These are phyloP conservation scores for Chiloscyllium plagiosum DNA, from an alignment of 2,113 vertebrate species.

Conservation along the genomic window DNA sequence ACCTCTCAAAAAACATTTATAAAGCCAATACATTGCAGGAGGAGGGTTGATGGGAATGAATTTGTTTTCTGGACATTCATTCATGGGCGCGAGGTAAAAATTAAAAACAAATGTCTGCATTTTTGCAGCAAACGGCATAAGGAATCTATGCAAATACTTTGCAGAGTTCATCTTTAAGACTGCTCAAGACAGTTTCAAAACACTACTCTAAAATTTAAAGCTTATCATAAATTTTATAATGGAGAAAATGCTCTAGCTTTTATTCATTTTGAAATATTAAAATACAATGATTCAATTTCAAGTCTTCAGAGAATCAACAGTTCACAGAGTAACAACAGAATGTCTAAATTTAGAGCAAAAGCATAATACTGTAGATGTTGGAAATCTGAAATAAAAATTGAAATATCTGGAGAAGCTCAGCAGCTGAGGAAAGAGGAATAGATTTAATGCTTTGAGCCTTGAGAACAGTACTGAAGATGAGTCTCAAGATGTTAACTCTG, in stretches of 20 bases:
- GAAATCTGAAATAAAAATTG: too few species aligned
- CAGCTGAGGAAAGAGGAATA: too few species aligned
- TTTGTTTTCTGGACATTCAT: neutral
- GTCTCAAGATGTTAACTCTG: too few species aligned
- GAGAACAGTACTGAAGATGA: too few species aligned
- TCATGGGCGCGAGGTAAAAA: neutral
- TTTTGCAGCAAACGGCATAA: neutral
- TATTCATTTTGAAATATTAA: neutral
- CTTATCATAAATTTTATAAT: neutral
- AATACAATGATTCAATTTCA: neutral
- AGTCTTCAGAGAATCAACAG: neutral
- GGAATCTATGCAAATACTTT: neutral
- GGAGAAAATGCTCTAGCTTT: neutral
- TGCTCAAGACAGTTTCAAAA: neutral
- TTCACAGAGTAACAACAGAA: neutral
- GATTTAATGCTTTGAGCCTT: too few species aligned
- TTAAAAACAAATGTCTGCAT: neutral
- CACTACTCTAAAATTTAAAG: neutral
- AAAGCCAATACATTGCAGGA: neutral
- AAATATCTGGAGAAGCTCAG: too few species aligned
- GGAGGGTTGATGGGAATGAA: neutral
- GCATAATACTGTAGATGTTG: too few species aligned
- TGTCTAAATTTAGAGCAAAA: too few species aligned
- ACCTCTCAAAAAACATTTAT: neutral
- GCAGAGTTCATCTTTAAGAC: neutral